Evolutionary conservation across 1,140 invertebrate genomes (phyloP).

Genomic region (Drosophila burlai): DNA sequence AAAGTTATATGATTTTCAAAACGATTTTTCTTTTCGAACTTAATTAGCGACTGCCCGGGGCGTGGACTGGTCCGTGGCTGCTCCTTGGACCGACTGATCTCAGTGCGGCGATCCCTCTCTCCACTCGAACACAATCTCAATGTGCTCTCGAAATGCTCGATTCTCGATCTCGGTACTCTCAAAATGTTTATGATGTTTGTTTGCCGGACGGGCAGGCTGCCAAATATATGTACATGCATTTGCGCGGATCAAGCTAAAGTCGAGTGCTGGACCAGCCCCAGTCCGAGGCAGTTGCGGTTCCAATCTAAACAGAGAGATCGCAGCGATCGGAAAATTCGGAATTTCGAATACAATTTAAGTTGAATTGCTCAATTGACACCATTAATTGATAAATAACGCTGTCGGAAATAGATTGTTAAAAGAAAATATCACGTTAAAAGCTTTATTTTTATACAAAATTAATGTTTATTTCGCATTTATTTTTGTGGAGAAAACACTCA

Average conservation of each 20-base stretch:
- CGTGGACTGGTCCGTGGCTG: slow-evolving; percentile 36
- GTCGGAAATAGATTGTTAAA: not conserved
- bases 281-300: not conserved
- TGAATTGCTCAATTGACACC: slow-evolving; percentile 12
- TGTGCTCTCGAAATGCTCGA: slow-evolving; percentile 45
- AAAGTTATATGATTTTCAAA: slow-evolving; percentile 39
- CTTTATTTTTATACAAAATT: not conserved
- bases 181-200: slow-evolving; percentile 59
- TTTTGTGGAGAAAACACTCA: not conserved
- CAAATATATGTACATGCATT: slow-evolving; percentile 34
- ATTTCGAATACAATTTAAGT: slow-evolving; percentile 1
- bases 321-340: not conserved
- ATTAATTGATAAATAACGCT: slow-evolving; percentile 2
- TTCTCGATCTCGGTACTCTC: slow-evolving; percentile 30
- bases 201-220: slow-evolving; percentile 56
- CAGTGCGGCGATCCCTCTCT: slow-evolving; percentile 26
- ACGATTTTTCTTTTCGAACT: slow-evolving; percentile 43
- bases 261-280: not conserved
- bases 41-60: slow-evolving; percentile 33
- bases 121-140: slow-evolving; percentile 17
- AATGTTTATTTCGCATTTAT: not conserved
- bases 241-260: slow-evolving; percentile 10
- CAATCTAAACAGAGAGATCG: slow-evolving; percentile 21
- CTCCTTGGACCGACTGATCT: slow-evolving; percentile 63
- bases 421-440: not conserved